Base-by-base conservation (phyloP, 2,113 vertebrate species). In the Eleginops maclovinus region DNA sequence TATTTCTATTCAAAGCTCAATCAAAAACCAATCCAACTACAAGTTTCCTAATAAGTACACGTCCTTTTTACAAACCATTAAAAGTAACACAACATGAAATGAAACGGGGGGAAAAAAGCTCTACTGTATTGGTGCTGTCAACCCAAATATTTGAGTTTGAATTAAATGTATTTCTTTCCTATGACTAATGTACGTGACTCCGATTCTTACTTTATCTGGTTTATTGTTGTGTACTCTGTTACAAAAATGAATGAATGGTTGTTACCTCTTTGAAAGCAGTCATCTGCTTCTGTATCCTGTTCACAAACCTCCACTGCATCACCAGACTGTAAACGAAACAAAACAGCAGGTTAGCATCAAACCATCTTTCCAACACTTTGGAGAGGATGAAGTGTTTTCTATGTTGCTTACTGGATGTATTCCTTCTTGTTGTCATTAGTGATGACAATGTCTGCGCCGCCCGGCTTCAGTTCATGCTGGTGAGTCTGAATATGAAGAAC, bases 231-330 rank as follows among this genome's bases (percentile, higher is more conserved):
- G 4, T 43, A 21, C 12, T n/a, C 6, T 54, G n/a, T 8, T 31
- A 41, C 4, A 26, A 2, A 46, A 17, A 0, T n/a, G n/a, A 17
- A 0, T 55, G 69, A 49, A 24, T 26, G 53, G 21, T 10, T 22
- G 17, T 65, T 94, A 99, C 98, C 95, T 99, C 98, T 90, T 97
- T 99, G 85, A 99, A 99, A 53, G 97, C 96, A 55, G 95, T 95
- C 98, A 99, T 99, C 91, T 99, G 98, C 85, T 96, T 98, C 93
- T 96, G 97, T 55, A 99, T 95, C 88, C 98, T 94, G 94, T 98
- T 97, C 72, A 98, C 97, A 93, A 99, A 99, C 75, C 98, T 96
- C 97, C 97, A 99, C 72, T 99, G 98, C 88, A 99, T 99, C 73
- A 99, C 98, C 77, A 98, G 96, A 91, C 98, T 99, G 89, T 22